Percentiles rank a stretch among this genome's conserved stretches.
Conservation (phyloP, 2,888 invertebrate genomes). For the Melanostoma mellinum region DNA sequence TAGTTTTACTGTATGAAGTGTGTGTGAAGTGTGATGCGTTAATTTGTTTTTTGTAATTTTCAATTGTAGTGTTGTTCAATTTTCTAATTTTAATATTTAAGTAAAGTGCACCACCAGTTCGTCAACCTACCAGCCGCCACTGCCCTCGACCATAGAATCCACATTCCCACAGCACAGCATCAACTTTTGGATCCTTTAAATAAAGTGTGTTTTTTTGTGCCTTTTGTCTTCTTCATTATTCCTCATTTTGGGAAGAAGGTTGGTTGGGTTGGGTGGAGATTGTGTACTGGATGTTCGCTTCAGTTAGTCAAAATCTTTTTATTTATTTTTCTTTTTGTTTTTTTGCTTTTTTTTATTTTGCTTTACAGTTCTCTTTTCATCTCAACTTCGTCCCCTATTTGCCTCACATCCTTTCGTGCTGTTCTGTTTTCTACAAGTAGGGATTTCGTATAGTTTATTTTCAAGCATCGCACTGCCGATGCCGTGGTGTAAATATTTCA, state of each 20-base stretch:
- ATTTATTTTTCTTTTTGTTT: constrained; percentile 16
- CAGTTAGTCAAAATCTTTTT: constrained; percentile 48
- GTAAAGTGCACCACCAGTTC: too few species aligned
- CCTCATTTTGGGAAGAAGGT: constrained; percentile 9
- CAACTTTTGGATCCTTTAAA: constrained; percentile 47
- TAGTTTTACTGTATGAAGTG: too few species aligned
- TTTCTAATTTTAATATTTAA: too few species aligned
- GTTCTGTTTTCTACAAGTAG: constrained; percentile 12
- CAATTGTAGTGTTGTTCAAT: too few species aligned
- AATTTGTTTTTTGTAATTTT: too few species aligned
- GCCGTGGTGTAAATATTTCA: constrained; percentile 70
- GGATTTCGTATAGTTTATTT: constrained; percentile 57
- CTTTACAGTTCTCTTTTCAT: constrained; percentile 16
- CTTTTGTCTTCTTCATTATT: constrained; percentile 52
- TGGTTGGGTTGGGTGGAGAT: constrained; percentile 2
- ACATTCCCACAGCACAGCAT: constrained; percentile 23
- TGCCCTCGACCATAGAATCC: neutral
- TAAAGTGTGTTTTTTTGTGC: constrained; percentile 35
- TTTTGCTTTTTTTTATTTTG: neutral
- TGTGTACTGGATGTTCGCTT: constrained; percentile 53
- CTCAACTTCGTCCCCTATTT: constrained; percentile 14
- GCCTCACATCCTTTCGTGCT: constrained; percentile 5
- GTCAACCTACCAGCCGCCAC: constrained; percentile 17
- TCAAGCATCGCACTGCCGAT: constrained; percentile 62
- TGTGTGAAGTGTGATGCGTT: too few species aligned